These are phyloP conservation scores for Latheticus oryzae DNA, from an alignment of 2,888 invertebrate genomes.

Conservation along the genomic window DNA sequence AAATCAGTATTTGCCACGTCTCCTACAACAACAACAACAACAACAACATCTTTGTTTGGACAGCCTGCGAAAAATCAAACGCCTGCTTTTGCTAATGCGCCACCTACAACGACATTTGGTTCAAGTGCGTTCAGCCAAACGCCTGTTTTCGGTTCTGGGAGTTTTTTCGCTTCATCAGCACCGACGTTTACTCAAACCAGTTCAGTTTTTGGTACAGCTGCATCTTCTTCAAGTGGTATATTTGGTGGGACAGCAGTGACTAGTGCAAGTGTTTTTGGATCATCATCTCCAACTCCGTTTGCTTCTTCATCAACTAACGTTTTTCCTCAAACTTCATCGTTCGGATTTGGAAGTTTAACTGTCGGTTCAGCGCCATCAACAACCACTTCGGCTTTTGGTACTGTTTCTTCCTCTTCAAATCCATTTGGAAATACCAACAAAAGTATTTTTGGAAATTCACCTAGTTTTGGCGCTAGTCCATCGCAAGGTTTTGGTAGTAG, in stretches of 20 bases:
- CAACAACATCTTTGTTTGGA: not conserved
- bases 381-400: slow-evolving; percentile 42
- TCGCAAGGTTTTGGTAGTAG: slow-evolving; percentile 48
- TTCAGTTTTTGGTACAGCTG: slow-evolving; percentile 8
- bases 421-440: slow-evolving; percentile 26
- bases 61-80: not conserved
- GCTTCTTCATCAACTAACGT: slow-evolving; percentile 31
- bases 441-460: slow-evolving; percentile 47
- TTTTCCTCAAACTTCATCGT: slow-evolving; percentile 44
- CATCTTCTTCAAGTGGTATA: slow-evolving; percentile 42
- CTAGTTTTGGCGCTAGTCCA: slow-evolving; percentile 47
- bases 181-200: slow-evolving; percentile 6
- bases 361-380: slow-evolving; percentile 50
- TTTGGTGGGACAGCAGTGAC: slow-evolving; percentile 48
- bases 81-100: no score
- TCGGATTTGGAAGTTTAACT: slow-evolving; percentile 55
- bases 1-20: no score
- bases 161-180: slow-evolving; percentile 34
- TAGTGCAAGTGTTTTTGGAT: slow-evolving; percentile 26
- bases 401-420: slow-evolving; percentile 22
- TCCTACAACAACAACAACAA: slow-evolving; percentile 14
- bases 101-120: slow-evolving; percentile 14
- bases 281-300: slow-evolving; percentile 27
- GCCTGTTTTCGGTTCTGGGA: slow-evolving; percentile 49
- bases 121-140: slow-evolving; percentile 33